phyloP scores from a whole-genome alignment of 23 tunicate species.

The Phallusia fumigata region DNA sequence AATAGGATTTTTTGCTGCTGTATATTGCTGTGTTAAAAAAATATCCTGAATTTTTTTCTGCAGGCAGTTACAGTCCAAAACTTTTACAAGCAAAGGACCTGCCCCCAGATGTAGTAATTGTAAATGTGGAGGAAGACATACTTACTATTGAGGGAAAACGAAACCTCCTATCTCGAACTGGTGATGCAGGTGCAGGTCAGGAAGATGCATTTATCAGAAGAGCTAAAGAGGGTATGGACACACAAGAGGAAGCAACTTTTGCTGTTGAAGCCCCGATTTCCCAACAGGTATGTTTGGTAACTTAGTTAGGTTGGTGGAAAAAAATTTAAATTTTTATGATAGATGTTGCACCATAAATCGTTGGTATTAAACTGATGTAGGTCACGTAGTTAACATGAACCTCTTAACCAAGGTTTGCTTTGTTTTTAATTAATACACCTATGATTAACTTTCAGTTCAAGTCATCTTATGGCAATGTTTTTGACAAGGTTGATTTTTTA shows the following conservation, averaged over 20 bases:
- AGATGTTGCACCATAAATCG: too few species aligned
- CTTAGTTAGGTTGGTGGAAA: too few species aligned
- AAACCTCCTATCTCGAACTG: constrained; percentile 68
- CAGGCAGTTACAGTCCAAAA: constrained; percentile 71
- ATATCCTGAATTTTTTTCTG: neutral
- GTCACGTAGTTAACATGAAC: too few species aligned
- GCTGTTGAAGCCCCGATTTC: constrained; percentile 89
- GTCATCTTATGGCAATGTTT: too few species aligned
- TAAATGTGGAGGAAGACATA: constrained; percentile 77
- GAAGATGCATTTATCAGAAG: constrained; percentile 91
- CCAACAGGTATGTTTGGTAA: constrained; percentile 44
- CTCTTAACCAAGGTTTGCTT: too few species aligned
- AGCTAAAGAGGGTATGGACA: constrained; percentile 94
- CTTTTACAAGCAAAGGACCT: constrained; percentile 53
- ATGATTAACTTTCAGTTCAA: too few species aligned
- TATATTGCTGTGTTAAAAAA: neutral
- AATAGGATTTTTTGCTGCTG: neutral
- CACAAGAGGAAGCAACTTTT: constrained; percentile 95
- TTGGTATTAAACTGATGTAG: too few species aligned
- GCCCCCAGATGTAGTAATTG: constrained; percentile 81
- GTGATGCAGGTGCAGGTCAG: constrained; percentile 61
- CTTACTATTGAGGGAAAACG: constrained; percentile 87
- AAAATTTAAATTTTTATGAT: too few species aligned
- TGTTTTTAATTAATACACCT: too few species aligned
- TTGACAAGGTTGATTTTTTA: too few species aligned